Conservation (phyloP, 2,888 invertebrate species). For the Acanthosepion esculentum region DNA sequence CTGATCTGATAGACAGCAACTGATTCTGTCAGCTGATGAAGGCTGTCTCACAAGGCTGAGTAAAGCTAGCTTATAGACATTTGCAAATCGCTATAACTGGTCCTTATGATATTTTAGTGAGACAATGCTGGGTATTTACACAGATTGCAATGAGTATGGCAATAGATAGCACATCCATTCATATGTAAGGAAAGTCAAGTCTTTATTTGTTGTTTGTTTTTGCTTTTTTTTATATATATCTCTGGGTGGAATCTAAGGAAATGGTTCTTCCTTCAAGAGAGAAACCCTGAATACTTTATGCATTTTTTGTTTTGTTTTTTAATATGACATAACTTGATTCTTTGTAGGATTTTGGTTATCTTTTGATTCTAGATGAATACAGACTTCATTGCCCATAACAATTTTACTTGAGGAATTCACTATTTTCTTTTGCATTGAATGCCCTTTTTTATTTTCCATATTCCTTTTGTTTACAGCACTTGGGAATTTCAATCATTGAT, state of each 20-base stretch:
- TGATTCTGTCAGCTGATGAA: slow-evolving; percentile 33
- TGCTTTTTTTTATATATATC: not conserved
- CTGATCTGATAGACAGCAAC: not conserved
- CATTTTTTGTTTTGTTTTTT: not conserved
- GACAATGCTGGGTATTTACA: not conserved
- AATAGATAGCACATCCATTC: not conserved
- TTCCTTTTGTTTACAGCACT: too few species aligned
- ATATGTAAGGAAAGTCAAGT: not conserved
- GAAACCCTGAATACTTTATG: not conserved
- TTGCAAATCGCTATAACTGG: not conserved
- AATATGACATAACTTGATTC: not conserved
- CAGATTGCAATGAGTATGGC: not conserved
- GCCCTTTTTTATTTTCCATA: too few species aligned
- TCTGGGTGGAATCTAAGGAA: not conserved
- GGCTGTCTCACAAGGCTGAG: not conserved
- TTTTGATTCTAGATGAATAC: not conserved
- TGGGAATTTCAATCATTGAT: too few species aligned
- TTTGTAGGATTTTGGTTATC: not conserved
- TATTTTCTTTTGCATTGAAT: too few species aligned
- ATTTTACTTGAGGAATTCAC: not conserved
- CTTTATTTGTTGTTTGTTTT: not conserved
- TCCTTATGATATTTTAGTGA: not conserved
- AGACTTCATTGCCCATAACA: not conserved
- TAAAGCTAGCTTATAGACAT: not conserved
- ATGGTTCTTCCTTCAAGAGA: not conserved